Base-by-base conservation (phyloP, 2,797 vertebrate genomes). In the Cercopithecus petaurista region DNA sequence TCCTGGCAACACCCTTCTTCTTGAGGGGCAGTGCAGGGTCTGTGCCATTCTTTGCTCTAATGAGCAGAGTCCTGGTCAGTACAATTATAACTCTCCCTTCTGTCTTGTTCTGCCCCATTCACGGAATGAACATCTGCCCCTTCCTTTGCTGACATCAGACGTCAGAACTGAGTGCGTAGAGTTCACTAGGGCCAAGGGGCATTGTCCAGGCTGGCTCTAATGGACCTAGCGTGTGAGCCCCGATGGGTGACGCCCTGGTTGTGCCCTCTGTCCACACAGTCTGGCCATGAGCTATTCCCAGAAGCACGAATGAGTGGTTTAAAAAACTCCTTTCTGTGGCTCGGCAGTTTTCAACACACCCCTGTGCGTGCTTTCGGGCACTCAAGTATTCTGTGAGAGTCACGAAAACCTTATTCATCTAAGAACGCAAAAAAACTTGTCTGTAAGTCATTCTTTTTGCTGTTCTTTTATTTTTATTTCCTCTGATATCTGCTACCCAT, bases 121-220 rank as follows among this genome's bases (percentile, higher is more conserved):
- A 33, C 50, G 52, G 55, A 4, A 8, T 10, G 22, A 64, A 36
- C 17, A 72, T 80, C 41, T 19, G 22, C 24, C 75, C 36, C 46
- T 43, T 73, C 61, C 73, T 82, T 24, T 81, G 88, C n/a, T 11
- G 2, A 64, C 9, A 7, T 43, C 36, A 30, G 52, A 13, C 41
- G 3, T 59, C 46, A 55, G 77, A 82, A n/a, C 28, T 67, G 77
- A 82, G 39, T 12, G 46, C 12, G 10, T 8, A 43, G 50, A n/a
- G 43, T 8, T 73, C 43, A 0, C 1, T 3, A 39, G 73, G 87
- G 41, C 79, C 43, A 19, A 10, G 36, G 15, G 26, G 30, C 21
- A 33, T 33, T 0, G 0, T 30, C 39, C 5, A 9, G 0, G 5
- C 33, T 0, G 4, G 55, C 15, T 13, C 10, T 28, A 1, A 50